phyloP scores from a whole-genome alignment of 2,113 vertebrate species.

The Propithecus coquereli region DNA sequence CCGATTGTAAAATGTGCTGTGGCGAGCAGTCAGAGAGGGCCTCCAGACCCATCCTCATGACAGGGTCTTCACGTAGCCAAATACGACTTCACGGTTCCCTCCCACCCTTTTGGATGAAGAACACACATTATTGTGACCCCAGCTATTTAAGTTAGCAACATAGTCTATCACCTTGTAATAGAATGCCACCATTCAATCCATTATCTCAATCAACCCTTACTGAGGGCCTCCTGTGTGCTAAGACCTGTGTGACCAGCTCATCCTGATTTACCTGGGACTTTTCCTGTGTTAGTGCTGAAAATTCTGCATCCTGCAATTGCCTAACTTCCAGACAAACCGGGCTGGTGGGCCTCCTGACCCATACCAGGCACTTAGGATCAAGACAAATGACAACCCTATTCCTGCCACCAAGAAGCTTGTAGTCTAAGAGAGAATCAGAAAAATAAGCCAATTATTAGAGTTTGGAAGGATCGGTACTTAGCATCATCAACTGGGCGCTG shows the following conservation, averaged over 20 bases:
- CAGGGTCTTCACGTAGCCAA: not conserved
- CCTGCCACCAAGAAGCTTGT: not conserved
- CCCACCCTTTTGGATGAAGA: not conserved
- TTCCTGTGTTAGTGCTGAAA: not conserved
- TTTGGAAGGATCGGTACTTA: not conserved
- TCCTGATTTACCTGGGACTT: not conserved
- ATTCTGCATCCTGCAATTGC: not conserved
- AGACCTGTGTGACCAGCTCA: not conserved
- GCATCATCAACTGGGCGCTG: not conserved
- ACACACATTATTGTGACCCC: not conserved
- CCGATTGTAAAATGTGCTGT: not conserved
- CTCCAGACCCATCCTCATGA: rapidly evolving
- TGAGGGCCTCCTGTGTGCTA: not conserved
- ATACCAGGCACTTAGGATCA: not conserved
- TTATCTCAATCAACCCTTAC: not conserved
- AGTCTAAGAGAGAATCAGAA: not conserved
- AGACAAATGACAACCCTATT: not conserved
- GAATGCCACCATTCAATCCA: not conserved
- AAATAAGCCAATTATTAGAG: not conserved
- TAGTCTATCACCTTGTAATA: not conserved
- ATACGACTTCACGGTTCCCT: not conserved
- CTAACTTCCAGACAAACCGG: not conserved
- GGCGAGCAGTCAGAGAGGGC: not conserved
- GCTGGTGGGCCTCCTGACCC: rapidly evolving
- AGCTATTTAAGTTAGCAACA: not conserved